phyloP scores from a whole-genome alignment of 2,113 vertebrate species.

The Elephantulus edwardii region DNA sequence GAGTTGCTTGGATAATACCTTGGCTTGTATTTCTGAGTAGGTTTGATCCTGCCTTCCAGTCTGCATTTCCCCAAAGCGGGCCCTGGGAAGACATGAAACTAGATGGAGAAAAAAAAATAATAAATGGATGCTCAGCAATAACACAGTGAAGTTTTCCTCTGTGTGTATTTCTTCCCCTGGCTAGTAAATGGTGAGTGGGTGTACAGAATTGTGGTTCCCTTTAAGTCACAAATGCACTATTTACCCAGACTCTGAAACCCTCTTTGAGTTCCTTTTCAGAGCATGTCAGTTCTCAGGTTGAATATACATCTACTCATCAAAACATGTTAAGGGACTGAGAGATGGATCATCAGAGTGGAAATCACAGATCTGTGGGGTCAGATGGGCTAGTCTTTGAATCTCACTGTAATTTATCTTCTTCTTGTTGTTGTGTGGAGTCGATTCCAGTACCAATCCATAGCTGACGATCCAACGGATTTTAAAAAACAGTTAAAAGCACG shows the following conservation, averaged over 20 bases:
- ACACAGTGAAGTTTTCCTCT: neutral
- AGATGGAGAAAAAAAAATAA: conserved; percentile 50
- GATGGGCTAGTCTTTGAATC: neutral
- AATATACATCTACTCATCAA: neutral
- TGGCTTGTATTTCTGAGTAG: conserved; percentile 67
- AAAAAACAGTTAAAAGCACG: no score
- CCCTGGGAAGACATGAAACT: conserved; percentile 18
- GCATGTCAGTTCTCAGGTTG: neutral
- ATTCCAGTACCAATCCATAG: no score
- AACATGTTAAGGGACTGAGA: neutral
- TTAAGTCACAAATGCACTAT: neutral
- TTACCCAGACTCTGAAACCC: neutral
- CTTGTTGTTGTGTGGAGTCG: no score
- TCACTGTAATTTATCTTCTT: neutral
- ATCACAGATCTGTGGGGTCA: neutral
- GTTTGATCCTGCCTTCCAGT: conserved; percentile 65
- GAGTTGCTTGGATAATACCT: conserved; percentile 70
- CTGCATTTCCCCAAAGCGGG: conserved; percentile 64
- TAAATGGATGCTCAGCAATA: neutral
- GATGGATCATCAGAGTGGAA: neutral
- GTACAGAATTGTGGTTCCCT: neutral
- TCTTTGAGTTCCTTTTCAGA: conserved; percentile 28
- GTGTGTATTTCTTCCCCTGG: neutral
- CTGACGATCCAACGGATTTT: no score
- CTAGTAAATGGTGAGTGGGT: neutral